Percentiles rank a stretch among this genome's conserved stretches.
phyloP scores from a whole-genome alignment of 2,113 vertebrate species.

The Glareola pratincola region DNA sequence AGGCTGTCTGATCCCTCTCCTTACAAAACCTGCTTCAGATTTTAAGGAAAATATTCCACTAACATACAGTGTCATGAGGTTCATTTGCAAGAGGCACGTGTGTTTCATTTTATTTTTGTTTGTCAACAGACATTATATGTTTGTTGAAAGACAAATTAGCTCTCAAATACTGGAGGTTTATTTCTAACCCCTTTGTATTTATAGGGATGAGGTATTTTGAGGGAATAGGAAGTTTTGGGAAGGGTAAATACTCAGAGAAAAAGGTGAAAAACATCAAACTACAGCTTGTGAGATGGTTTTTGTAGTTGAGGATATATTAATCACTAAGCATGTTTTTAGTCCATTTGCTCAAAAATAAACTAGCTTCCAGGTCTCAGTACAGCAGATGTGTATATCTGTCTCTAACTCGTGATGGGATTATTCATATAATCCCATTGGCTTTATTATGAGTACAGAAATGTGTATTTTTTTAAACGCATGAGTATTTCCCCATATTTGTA shows the following conservation, averaged over 20 bases:
- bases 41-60: background rate
- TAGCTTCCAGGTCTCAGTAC: background rate
- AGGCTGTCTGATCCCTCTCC: background rate
- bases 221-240: background rate
- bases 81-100: background rate
- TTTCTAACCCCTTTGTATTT: background rate
- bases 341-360: background rate
- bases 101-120: background rate
- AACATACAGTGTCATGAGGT: background rate
- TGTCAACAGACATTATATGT: background rate
- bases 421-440: background rate
- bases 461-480: background rate
- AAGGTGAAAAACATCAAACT: background rate
- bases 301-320: background rate
- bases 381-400: background rate
- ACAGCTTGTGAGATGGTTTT: background rate
- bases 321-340: background rate
- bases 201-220: background rate
- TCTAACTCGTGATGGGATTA: background rate
- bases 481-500: background rate
- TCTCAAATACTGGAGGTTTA: background rate
- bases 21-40: background rate
- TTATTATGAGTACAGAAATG: background rate
- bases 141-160: background rate
- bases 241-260: background rate